These are phyloP conservation scores for Pseudonaja textilis DNA, from an alignment of 2,113 vertebrate genomes.

Conservation along the genomic window DNA sequence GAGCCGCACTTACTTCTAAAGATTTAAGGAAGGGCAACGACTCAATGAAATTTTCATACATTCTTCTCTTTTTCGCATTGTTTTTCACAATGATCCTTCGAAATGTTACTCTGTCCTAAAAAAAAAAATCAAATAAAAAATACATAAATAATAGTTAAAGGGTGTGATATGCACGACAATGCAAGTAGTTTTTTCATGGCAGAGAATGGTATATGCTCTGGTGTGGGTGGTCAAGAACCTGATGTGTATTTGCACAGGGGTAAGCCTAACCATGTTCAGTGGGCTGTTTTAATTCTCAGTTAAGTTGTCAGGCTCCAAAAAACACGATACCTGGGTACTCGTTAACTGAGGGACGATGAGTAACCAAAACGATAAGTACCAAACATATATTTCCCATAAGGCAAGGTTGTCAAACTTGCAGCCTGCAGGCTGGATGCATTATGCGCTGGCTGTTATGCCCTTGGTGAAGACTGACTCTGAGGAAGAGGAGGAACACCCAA, in stretches of 20 bases:
- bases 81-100: slow-evolving; percentile 99
- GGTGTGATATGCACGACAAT: background rate
- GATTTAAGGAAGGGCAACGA: slow-evolving; percentile 96
- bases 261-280: background rate
- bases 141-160: slow-evolving; percentile 13
- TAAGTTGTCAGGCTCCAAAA: background rate
- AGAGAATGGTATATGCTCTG: background rate
- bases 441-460: too few species aligned
- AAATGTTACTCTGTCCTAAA: slow-evolving; percentile 83
- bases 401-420: too few species aligned
- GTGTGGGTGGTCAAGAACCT: background rate
- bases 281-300: background rate
- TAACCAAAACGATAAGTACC: background rate
- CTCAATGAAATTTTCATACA: slow-evolving; percentile 97
- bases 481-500: too few species aligned
- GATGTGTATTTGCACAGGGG: background rate
- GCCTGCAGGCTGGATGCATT: too few species aligned
- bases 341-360: background rate
- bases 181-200: background rate
- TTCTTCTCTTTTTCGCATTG: slow-evolving; percentile 95
- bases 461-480: too few species aligned
- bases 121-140: slow-evolving; percentile 42
- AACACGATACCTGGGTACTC: background rate
- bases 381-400: background rate
- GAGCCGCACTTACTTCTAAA: slow-evolving; percentile 82